phyloP scores from a whole-genome alignment of 2,113 vertebrate genomes.

The Thamnophis sirtalis region DNA sequence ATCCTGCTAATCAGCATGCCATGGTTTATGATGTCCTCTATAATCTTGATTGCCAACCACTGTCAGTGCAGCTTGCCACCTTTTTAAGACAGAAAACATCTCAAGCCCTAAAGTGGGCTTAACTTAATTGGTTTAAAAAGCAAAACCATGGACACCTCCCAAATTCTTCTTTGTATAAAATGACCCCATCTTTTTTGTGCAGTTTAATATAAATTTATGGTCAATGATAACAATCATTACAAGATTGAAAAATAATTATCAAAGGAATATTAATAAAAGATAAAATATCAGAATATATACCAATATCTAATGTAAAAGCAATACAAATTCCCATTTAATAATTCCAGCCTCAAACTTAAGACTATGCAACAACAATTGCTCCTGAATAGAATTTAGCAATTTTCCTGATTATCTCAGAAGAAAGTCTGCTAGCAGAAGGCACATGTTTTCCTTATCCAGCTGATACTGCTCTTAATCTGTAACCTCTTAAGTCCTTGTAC shows the following conservation, averaged over 20 bases:
- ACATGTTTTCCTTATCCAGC: background rate
- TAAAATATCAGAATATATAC: background rate
- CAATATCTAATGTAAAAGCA: background rate
- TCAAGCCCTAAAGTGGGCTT: no score
- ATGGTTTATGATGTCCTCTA: no score
- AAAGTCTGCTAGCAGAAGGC: background rate
- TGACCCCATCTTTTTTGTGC: no score
- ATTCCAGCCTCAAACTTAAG: background rate
- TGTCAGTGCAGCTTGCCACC: no score
- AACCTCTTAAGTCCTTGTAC: background rate
- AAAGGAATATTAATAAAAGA: background rate
- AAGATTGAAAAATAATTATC: background rate
- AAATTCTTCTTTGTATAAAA: no score
- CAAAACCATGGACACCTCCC: no score
- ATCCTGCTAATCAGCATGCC: no score
- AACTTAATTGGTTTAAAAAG: no score
- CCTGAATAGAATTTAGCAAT: background rate
- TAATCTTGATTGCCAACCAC: no score
- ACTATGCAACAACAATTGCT: background rate
- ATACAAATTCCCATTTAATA: background rate
- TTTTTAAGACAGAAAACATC: no score
- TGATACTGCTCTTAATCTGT: background rate
- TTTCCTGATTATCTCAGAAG: background rate
- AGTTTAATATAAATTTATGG: background rate
- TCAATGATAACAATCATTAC: background rate